phyloP scores from a whole-genome alignment of 2,888 invertebrate genomes.

The Pollenia angustigena region DNA sequence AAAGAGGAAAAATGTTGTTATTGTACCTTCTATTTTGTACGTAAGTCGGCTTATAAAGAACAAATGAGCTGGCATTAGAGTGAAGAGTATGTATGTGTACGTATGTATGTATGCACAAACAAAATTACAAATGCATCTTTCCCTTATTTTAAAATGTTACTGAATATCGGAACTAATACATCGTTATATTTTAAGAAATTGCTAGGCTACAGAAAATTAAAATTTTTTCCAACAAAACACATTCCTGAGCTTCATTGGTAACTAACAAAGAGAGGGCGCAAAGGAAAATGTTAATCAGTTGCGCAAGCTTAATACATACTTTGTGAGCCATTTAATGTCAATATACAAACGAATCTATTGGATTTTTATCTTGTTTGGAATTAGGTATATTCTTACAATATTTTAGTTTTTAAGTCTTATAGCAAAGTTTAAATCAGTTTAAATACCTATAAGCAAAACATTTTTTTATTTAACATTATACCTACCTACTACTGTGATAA shows the following conservation, averaged over 20 bases:
- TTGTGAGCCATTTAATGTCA: not conserved
- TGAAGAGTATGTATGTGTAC: not conserved
- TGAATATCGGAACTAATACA: no score
- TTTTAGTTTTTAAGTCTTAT: not conserved
- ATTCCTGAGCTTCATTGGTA: not conserved
- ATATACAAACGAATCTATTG: no score
- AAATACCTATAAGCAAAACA: no score
- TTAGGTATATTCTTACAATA: not conserved
- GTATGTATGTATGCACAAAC: not conserved
- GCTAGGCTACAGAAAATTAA: no score
- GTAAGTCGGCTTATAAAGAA: constrained; percentile 29
- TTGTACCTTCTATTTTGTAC: constrained; percentile 26
- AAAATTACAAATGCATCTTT: no score
- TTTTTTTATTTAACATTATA: not conserved
- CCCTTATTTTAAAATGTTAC: no score
- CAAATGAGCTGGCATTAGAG: not conserved
- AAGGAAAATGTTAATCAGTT: constrained; percentile 4
- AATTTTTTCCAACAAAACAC: no score
- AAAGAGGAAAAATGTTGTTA: constrained; percentile 20
- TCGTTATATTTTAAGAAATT: no score
- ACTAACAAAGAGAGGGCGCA: not conserved
- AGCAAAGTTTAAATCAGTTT: no score
- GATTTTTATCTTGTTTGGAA: no score
- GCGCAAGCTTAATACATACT: constrained; percentile 10
- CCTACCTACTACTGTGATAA: not conserved